Conservation (phyloP, 2,888 invertebrate species). For the Drosophila bunnanda region DNA sequence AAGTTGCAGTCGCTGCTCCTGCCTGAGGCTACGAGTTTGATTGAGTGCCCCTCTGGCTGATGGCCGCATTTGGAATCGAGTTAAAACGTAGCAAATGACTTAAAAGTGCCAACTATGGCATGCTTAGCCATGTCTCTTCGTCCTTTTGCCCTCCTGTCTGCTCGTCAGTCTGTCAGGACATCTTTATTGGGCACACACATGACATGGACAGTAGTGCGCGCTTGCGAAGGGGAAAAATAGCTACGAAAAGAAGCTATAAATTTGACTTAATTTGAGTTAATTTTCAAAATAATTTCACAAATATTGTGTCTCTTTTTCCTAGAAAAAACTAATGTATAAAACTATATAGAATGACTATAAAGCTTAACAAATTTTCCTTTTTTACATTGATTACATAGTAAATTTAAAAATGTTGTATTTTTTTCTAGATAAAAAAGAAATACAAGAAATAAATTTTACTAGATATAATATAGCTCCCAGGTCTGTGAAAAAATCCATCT, state of each 20-base stretch:
- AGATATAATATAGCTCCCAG: not conserved
- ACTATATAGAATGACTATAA: no score
- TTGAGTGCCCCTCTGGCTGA: constrained; percentile 69
- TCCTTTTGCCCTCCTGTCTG: not conserved
- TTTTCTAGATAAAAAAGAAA: no score
- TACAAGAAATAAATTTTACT: no score
- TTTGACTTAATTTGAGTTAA: no score
- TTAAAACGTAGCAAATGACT: constrained; percentile 76
- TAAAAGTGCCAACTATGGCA: constrained; percentile 76
- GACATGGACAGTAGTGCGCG: not conserved
- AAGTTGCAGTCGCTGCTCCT: constrained; percentile 30
- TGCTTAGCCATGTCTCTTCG: constrained; percentile 61
- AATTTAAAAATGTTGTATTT: no score
- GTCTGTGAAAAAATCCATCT: not conserved
- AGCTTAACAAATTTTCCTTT: no score
- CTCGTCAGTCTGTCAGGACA: constrained; percentile 21
- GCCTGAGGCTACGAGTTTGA: constrained; percentile 62
- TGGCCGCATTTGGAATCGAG: constrained; percentile 75
- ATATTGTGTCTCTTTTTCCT: no score
- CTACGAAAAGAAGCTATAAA: not conserved
- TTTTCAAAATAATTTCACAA: no score
- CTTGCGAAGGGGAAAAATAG: not conserved
- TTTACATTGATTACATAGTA: no score
- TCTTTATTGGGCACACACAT: constrained; percentile 34
- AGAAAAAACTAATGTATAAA: no score